Evolutionary conservation across 2,888 invertebrate species (phyloP).

Genomic region (Ectropis crepuscularia): DNA sequence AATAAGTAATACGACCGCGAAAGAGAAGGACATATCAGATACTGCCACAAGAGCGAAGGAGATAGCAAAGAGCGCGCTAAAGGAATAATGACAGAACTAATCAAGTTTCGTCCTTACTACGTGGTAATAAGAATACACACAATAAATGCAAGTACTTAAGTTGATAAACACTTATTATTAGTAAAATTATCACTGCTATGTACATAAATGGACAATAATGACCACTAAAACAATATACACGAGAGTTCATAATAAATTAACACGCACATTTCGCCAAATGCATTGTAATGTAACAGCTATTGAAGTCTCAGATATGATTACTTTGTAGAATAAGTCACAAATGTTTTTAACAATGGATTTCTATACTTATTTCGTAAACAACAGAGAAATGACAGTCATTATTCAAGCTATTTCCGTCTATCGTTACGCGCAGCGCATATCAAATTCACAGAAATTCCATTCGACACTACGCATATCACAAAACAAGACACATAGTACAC

Average conservation of each 20-base stretch:
- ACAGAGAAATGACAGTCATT: slow-evolving; percentile 52
- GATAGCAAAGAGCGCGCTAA: slow-evolving; percentile 48
- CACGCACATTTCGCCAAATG: slow-evolving; percentile 1
- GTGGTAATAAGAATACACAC: slow-evolving; percentile 21
- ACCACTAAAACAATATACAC: slow-evolving; percentile 1
- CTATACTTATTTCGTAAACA: slow-evolving; percentile 42
- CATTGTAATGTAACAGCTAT: neutral
- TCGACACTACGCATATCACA: slow-evolving; percentile 32
- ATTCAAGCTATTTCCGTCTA: slow-evolving; percentile 58
- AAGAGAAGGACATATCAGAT: slow-evolving; percentile 52
- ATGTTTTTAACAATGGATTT: slow-evolving; percentile 33
- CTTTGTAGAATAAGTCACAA: slow-evolving; percentile 37
- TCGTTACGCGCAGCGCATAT: slow-evolving; percentile 46
- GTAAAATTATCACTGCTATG: neutral
- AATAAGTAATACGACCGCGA: slow-evolving; percentile 50
- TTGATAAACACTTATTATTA: slow-evolving; percentile 4
- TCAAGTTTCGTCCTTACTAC: slow-evolving; percentile 32
- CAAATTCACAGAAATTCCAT: slow-evolving; percentile 39
- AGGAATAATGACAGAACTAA: slow-evolving; percentile 22
- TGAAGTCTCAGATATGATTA: slow-evolving; percentile 7
- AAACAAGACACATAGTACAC: slow-evolving; percentile 29
- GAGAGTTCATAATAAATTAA: neutral
- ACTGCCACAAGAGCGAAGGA: slow-evolving; percentile 53
- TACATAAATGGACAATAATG: slow-evolving; percentile 1
- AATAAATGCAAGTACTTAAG: neutral